phyloP scores from a whole-genome alignment of 2,888 invertebrate species.

The Listrodromus nycthemerus region DNA sequence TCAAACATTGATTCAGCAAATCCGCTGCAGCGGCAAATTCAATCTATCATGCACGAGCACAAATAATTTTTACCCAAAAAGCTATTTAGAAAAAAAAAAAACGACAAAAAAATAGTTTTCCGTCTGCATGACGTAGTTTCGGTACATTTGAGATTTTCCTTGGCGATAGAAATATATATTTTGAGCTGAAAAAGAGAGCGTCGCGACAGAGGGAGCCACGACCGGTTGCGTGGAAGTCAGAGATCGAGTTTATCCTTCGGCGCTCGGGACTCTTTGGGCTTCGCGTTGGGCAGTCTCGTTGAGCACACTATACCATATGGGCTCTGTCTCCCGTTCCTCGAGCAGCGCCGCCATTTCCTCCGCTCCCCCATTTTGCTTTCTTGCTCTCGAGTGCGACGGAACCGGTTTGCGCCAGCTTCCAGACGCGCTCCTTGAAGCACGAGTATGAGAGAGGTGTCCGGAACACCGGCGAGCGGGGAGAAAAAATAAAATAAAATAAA shows the following conservation, averaged over 20 bases:
- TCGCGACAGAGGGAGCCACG: too few species aligned
- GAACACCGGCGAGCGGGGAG: slow-evolving; percentile 44
- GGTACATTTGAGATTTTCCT: too few species aligned
- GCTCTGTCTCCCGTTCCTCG: slow-evolving; percentile 46
- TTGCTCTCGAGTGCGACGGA: slow-evolving; percentile 61
- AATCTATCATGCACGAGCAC: too few species aligned
- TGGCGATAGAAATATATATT: too few species aligned
- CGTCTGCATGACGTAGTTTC: too few species aligned
- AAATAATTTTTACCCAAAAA: too few species aligned
- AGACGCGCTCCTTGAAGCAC: slow-evolving; percentile 63
- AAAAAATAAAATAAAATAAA: not conserved
- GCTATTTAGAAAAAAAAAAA: too few species aligned
- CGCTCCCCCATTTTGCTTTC: slow-evolving; percentile 30
- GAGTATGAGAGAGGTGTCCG: slow-evolving; percentile 54
- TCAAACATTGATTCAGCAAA: not conserved
- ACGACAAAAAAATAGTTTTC: too few species aligned
- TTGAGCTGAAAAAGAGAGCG: too few species aligned
- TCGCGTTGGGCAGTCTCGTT: slow-evolving; percentile 61
- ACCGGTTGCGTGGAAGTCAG: not conserved
- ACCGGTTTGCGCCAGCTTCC: slow-evolving; percentile 70
- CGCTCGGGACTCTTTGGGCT: slow-evolving; percentile 7
- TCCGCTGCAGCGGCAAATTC: too few species aligned
- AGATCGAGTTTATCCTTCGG: slow-evolving; percentile 19
- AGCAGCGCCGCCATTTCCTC: slow-evolving; percentile 22
- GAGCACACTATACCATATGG: slow-evolving; percentile 69